Evolutionary conservation across 2,113 vertebrate genomes (phyloP), one percentile per base, ranked within the genome.

Genomic region (Percopsis transmontana): DNA sequence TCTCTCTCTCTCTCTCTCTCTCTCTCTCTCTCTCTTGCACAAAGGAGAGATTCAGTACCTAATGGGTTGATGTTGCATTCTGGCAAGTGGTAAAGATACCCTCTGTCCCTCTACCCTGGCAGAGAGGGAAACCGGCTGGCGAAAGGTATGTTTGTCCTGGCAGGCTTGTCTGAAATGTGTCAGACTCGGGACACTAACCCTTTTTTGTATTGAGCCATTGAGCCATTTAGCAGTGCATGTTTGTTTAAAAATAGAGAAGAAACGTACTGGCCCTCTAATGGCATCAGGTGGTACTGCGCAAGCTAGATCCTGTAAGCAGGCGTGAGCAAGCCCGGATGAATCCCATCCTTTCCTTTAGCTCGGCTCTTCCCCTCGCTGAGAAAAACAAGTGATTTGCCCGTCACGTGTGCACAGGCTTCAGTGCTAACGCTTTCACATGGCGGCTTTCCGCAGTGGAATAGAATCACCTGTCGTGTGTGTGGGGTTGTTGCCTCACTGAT

Each of bases 61-160:
- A 70, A 76, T 81, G 75, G 77, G 53, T 83, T 75, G 81, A 68
- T 68, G 3, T 65, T 39, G 41, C 70, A 68, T 79, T 60, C 45
- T 27, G 66, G 27, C 27, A 51, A 33, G 48, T 51, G 70, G 55
- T 44, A 11, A 50, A 45, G 18, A 48, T 24, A 52, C 52, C 33
- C 47, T 44, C 58, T 61, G 77, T 63, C 56, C 58, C 54, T 58
- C 63, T 57, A 48, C 52, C 13, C 54, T 20, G 16, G 24, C 68
- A 48, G 53, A 12, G 38, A 54, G 65, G 58, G 60, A 18, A 58
- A 74, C 80, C 68, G 75, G 66, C 56, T 57, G 70, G 33, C 56
- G 42, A 6, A 19, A 70, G 59, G 67, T 57, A 54, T 21, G 58
- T 64, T 33, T 60, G 47, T 67, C 65, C 23, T 55, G 59, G 16